Percentiles rank a stretch among this genome's conserved stretches.
Conservation (phyloP, 2,797 vertebrate species). For the Labeo calbasu region DNA sequence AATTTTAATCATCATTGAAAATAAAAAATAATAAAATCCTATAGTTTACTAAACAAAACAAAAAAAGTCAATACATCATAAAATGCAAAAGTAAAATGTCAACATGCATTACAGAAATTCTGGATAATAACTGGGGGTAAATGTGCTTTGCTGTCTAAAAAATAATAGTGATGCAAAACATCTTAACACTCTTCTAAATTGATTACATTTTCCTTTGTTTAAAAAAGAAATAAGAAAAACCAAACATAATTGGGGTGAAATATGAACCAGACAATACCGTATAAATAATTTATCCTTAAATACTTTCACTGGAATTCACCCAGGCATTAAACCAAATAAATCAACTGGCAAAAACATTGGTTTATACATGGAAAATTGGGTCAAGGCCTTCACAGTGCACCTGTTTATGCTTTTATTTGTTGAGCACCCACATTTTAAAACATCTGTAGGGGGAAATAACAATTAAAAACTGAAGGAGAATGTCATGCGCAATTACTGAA, state of each 20-base stretch:
- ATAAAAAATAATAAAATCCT: neutral
- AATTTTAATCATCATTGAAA: too few relatives aligned
- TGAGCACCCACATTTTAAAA: neutral
- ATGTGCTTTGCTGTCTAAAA: neutral
- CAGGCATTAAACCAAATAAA: neutral
- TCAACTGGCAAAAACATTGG: neutral
- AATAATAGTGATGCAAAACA: too few relatives aligned
- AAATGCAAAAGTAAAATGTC: neutral
- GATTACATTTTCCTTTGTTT: neutral
- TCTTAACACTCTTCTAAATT: neutral
- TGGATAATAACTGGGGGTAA: neutral
- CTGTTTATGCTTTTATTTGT: neutral
- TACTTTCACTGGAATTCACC: neutral
- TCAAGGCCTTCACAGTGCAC: neutral
- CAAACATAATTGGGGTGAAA: neutral
- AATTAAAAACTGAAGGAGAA: neutral
- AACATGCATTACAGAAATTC: too few relatives aligned
- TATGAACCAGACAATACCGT: neutral
- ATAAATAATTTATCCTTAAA: neutral
- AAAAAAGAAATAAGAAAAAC: neutral
- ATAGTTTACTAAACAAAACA: neutral
- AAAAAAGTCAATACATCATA: neutral
- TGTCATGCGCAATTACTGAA: neutral
- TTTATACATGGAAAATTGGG: neutral
- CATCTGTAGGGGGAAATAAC: neutral